phyloP scores from a whole-genome alignment of 1,140 invertebrate species.

The Megalonaias nervosa region DNA sequence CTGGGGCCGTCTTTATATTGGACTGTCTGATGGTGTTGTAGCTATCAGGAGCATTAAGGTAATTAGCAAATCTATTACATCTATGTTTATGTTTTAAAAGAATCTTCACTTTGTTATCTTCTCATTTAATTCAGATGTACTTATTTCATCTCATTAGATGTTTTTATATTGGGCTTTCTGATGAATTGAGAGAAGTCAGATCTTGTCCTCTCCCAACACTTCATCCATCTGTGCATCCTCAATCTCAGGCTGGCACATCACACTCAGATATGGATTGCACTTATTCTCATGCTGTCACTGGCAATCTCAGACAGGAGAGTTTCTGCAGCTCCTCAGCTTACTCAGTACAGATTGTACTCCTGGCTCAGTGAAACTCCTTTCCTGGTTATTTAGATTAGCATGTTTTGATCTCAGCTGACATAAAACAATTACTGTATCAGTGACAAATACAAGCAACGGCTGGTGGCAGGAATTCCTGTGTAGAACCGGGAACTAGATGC shows the following conservation, averaged over 20 bases:
- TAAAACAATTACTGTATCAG: too few relatives aligned
- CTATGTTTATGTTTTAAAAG: background rate
- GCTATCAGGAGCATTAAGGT: constrained; percentile 31
- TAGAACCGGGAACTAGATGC: too few relatives aligned
- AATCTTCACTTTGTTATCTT: background rate
- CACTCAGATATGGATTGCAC: too few relatives aligned
- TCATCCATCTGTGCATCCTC: background rate
- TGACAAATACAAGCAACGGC: too few relatives aligned
- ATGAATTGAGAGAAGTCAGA: background rate
- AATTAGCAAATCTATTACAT: background rate
- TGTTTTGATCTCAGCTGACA: too few relatives aligned
- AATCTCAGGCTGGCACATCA: background rate
- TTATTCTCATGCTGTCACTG: too few relatives aligned
- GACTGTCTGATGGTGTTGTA: constrained; percentile 18
- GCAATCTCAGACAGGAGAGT: too few relatives aligned
- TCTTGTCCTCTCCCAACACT: background rate
- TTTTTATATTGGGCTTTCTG: background rate
- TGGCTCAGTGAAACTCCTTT: too few relatives aligned
- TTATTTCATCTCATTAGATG: background rate
- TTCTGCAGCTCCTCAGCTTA: too few relatives aligned
- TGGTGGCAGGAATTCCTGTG: too few relatives aligned
- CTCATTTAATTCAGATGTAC: background rate
- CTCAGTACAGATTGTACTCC: too few relatives aligned
- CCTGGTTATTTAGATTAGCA: too few relatives aligned
- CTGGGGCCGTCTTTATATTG: constrained; percentile 27